phyloP scores from a whole-genome alignment of 2,888 invertebrate species.

The Diarsia mendica region DNA sequence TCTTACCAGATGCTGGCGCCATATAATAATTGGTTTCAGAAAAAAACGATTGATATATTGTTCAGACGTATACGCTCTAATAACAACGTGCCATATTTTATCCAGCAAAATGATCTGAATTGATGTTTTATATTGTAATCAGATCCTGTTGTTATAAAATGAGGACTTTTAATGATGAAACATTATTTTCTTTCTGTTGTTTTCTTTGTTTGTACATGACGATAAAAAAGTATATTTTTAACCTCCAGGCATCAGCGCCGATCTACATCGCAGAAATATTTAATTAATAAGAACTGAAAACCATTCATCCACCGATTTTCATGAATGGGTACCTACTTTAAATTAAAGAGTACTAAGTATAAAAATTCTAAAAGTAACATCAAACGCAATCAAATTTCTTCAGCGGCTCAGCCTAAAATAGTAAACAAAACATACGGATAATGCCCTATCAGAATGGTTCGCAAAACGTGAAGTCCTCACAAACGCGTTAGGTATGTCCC shows the following conservation, averaged over 20 bases:
- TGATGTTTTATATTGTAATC: slow-evolving; percentile 47
- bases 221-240: neutral
- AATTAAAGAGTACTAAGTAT: neutral
- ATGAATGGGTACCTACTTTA: neutral
- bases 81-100: slow-evolving; percentile 37
- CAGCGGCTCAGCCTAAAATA: neutral
- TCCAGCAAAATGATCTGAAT: slow-evolving; percentile 31
- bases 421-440: neutral
- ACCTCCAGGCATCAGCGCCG: neutral
- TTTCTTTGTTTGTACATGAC: neutral
- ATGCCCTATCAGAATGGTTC: slow-evolving; percentile 9
- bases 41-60: slow-evolving; percentile 63
- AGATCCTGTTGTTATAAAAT: slow-evolving; percentile 35
- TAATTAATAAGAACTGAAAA: slow-evolving; percentile 11
- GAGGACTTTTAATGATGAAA: neutral
- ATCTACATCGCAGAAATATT: neutral
- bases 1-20: slow-evolving; percentile 55
- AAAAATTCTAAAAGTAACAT: neutral
- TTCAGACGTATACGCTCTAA: slow-evolving; percentile 40
- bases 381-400: neutral
- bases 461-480: slow-evolving; percentile 17
- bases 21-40: slow-evolving; percentile 59
- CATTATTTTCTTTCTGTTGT: neutral
- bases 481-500: slow-evolving; percentile 47
- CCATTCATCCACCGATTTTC: neutral